Base-by-base conservation (phyloP, 2,113 vertebrate genomes). In the Cranoglanis bouderius region DNA sequence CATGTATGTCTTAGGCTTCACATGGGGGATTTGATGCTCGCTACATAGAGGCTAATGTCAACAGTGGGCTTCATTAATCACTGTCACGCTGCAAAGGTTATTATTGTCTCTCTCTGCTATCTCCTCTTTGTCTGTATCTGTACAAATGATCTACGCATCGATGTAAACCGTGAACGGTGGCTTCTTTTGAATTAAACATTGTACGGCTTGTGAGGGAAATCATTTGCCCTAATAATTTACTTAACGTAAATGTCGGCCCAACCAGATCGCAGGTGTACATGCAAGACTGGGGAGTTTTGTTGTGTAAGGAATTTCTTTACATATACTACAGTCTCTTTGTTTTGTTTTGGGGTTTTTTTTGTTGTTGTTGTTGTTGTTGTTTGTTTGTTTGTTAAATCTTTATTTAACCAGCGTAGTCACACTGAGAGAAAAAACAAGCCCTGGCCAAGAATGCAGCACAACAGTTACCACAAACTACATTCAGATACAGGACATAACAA, bases 41-140 rank as follows among this genome's bases (percentile, higher is more conserved):
- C 49, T 72, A 83, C 61, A 86, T 32, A 43, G 24, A 84, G 53
- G 43, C 32, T 24, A 55, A 87, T 61, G 77, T 70, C 57, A 63
- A 74, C 67, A 75, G 61, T 46, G 46, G 32, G 49, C 24, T 57
- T 61, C 80, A 86, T 88, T 83, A 80, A 78, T 88, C 90, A 90
- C 74, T 81, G 55, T 55, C 55, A 55, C 53, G 38, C 61, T 82
- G 77, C 46, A 75, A 88, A 83, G 61, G 89, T 80, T 77, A 61
- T 85, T 88, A 88, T 84, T 88, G 87, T 88, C 84, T 84, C 75
- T 18, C 72, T 82, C 67, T 82, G 84, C 38, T 82, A 88, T 88
- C 35, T 77, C 74, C 72, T 72, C 90, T 65, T 55, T 81, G 77
- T 90, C 85, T 40, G 70, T 70, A 46, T 59, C 57, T 84, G 55